phyloP scores from a whole-genome alignment of 2,888 invertebrate species.

The Abscondita cerata region DNA sequence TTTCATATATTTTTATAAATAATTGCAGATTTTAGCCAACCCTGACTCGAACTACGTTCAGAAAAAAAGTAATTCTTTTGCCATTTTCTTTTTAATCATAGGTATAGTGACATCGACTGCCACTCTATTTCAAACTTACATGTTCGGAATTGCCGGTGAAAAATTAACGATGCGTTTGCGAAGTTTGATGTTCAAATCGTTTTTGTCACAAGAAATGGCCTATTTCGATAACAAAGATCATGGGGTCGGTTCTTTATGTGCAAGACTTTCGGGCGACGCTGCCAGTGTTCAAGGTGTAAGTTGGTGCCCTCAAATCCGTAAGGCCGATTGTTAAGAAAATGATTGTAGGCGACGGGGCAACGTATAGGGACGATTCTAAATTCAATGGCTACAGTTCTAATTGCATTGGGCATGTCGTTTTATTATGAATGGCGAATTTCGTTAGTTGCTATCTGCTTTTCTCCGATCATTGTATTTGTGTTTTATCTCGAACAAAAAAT shows the following conservation, averaged over 20 bases:
- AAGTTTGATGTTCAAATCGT: conserved; percentile 68
- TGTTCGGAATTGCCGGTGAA: conserved; percentile 82
- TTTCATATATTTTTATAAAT: no score
- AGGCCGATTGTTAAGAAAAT: not conserved
- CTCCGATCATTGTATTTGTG: conserved; percentile 73
- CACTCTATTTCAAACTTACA: conserved; percentile 67
- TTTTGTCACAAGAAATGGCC: conserved; percentile 76
- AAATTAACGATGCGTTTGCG: conserved; percentile 77
- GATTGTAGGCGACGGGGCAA: conserved; percentile 76
- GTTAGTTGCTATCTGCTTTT: conserved; percentile 73
- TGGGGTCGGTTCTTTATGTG: conserved; percentile 77
- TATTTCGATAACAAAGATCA: conserved; percentile 79
- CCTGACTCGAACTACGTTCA: conserved; percentile 62
- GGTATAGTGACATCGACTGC: conserved; percentile 71
- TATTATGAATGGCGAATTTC: conserved; percentile 80
- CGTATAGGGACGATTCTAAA: conserved; percentile 79
- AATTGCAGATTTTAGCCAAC: conserved; percentile 64
- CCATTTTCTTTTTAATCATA: conserved; percentile 69
- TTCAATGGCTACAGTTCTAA: conserved; percentile 70
- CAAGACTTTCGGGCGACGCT: conserved; percentile 78
- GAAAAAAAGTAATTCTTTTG: conserved; percentile 61
- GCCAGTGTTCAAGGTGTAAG: conserved; percentile 81
- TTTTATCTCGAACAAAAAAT: conserved; percentile 73
- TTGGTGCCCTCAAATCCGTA: conserved; percentile 14
- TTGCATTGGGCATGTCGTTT: conserved; percentile 71